A percentile compares a stretch with the other conserved stretches of the same genome.
Evolutionary conservation across 2,113 vertebrate genomes (phyloP).

Genomic region (Kryptolebias marmoratus): DNA sequence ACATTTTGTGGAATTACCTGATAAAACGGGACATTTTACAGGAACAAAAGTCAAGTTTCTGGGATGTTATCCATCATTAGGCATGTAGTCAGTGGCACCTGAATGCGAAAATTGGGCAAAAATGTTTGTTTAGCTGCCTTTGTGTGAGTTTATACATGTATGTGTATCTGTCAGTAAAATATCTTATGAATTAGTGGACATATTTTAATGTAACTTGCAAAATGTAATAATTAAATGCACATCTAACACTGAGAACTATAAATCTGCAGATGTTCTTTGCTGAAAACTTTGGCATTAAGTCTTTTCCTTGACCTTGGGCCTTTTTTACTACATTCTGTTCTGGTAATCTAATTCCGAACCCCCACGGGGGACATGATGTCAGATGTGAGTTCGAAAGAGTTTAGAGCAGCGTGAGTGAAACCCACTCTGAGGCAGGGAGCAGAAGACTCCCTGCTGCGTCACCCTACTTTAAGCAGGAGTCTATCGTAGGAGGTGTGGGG

Average conservation of each 20-base stretch:
- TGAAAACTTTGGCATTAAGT: too few relatives aligned
- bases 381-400: slow-evolving; percentile 29
- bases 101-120: too few relatives aligned
- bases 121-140: too few relatives aligned
- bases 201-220: too few relatives aligned
- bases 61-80: background rate
- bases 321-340: slow-evolving; percentile 43
- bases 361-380: slow-evolving; percentile 2
- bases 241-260: too few relatives aligned
- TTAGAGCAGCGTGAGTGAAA: slow-evolving; percentile 25
- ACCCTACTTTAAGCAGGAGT: slow-evolving; percentile 40
- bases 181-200: too few relatives aligned
- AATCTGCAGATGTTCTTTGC: too few relatives aligned
- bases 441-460: slow-evolving; percentile 43
- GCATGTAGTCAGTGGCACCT: too few relatives aligned
- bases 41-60: background rate
- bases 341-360: slow-evolving; percentile 52
- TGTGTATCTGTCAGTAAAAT: too few relatives aligned
- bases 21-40: slow-evolving; percentile 7
- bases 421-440: background rate
- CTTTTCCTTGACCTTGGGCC: slow-evolving; percentile 39
- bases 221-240: too few relatives aligned
- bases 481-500: slow-evolving; percentile 27
- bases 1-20: slow-evolving; percentile 24
- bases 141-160: too few relatives aligned